Evolutionary conservation across 2,888 invertebrate species (phyloP).

Genomic region (Acrocyrtus sp.): DNA sequence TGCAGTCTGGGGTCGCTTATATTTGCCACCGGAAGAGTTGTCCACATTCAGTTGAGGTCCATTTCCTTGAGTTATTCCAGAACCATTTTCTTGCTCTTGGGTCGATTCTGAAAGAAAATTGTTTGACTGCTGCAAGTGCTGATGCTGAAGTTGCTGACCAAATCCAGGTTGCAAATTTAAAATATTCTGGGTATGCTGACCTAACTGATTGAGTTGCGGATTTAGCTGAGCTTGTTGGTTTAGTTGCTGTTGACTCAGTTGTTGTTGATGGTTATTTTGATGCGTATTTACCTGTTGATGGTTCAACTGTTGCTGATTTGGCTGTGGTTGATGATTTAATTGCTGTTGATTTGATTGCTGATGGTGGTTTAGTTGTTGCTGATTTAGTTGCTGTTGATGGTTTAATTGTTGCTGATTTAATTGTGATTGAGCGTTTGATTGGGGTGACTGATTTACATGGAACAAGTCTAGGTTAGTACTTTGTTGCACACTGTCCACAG

Average conservation of each 20-base stretch:
- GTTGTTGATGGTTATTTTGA: neutral
- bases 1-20: conserved; percentile 2
- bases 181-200: too few relatives aligned
- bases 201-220: neutral
- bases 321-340: neutral
- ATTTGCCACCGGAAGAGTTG: conserved; percentile 3
- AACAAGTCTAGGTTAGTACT: neutral
- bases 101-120: neutral
- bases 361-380: neutral
- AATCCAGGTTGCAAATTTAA: neutral
- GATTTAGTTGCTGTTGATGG: neutral
- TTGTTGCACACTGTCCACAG: neutral
- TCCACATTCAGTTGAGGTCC: neutral
- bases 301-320: neutral
- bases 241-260: neutral
- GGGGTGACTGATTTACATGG: neutral
- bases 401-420: neutral
- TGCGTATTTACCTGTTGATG: too few relatives aligned
- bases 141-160: conserved; percentile 3
- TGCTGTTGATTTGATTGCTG: too few relatives aligned
- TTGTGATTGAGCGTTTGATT: neutral
- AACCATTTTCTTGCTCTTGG: neutral
- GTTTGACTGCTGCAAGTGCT: neutral
- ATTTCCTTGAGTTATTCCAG: too few relatives aligned
- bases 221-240: neutral